Conservation (phyloP, 2,888 invertebrate species). For the Oxytorus armatus region DNA sequence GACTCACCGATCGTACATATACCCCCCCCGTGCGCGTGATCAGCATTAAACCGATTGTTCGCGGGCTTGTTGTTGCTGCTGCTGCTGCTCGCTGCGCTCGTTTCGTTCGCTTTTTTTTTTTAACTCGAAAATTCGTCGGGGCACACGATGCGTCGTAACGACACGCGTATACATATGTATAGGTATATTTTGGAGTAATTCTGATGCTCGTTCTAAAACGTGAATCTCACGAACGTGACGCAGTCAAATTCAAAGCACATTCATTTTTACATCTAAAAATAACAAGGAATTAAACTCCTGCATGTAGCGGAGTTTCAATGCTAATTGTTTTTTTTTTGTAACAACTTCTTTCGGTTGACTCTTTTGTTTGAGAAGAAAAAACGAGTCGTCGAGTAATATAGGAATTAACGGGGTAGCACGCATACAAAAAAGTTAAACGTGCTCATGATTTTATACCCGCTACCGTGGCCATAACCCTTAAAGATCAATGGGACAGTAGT, state of each 20-base stretch:
- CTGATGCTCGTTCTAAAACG: constrained; percentile 36
- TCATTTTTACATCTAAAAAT: constrained; percentile 20
- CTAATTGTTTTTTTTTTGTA: neutral
- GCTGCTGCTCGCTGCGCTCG: constrained; percentile 54
- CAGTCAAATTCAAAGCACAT: constrained; percentile 55
- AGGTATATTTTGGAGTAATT: constrained; percentile 40
- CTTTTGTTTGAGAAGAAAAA: too few species aligned
- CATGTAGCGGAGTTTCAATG: constrained; percentile 31
- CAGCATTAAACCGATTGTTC: constrained; percentile 70
- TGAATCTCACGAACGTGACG: constrained; percentile 60
- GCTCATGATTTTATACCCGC: too few species aligned
- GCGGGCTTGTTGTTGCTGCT: constrained; percentile 37
- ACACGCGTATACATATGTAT: constrained; percentile 25
- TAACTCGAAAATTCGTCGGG: constrained; percentile 48
- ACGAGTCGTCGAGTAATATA: too few species aligned
- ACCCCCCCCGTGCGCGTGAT: constrained; percentile 71
- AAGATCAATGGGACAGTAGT: too few species aligned
- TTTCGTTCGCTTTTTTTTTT: constrained; percentile 21
- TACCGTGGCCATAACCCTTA: too few species aligned
- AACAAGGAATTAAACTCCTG: neutral
- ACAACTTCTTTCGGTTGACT: too few species aligned
- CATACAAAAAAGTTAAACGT: too few species aligned
- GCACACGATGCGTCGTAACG: constrained; percentile 54
- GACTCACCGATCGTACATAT: constrained; percentile 61
- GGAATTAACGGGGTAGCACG: too few species aligned